Conservation (phyloP, 2,113 vertebrate genomes). For the Dolichallabes microphthalmus region DNA sequence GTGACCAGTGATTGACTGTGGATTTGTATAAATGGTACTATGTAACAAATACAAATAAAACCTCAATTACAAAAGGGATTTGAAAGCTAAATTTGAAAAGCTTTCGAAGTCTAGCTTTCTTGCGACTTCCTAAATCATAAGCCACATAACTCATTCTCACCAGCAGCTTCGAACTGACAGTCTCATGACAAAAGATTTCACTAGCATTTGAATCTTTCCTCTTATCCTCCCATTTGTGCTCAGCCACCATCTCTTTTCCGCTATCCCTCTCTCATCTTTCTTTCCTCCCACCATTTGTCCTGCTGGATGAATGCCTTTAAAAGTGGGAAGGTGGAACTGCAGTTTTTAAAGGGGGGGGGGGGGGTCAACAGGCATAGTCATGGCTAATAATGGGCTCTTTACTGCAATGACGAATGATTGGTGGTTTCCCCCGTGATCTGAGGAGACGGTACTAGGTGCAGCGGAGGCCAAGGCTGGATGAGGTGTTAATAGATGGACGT, state of each 20-base stretch:
- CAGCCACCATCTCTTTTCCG: slow-evolving; percentile 37
- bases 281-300: slow-evolving; percentile 36
- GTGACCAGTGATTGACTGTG: not conserved
- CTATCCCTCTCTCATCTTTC: slow-evolving; percentile 34
- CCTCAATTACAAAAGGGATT: slow-evolving; percentile 5
- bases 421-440: slow-evolving; percentile 49
- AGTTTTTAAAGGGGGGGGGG: not conserved
- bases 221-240: slow-evolving; percentile 43
- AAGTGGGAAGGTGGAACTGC: slow-evolving; percentile 38
- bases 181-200: slow-evolving; percentile 22
- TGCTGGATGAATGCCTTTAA: slow-evolving; percentile 47
- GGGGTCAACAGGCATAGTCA: slow-evolving; percentile 14
- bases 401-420: slow-evolving; percentile 47
- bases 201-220: slow-evolving; percentile 35
- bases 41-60: not conserved
- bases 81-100: no score
- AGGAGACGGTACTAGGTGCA: slow-evolving; percentile 36
- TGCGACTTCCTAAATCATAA: not conserved
- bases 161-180: slow-evolving; percentile 12
- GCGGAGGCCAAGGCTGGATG: slow-evolving; percentile 32
- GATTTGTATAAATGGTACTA: not conserved
- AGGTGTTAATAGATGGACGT: slow-evolving; percentile 49
- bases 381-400: slow-evolving; percentile 51
- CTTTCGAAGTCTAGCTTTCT: not conserved
- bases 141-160: not conserved